A percentile compares a stretch with the other conserved stretches of the same genome.
Conservation (phyloP, 2,113 vertebrate species). For the Oryzias curvinotus region DNA sequence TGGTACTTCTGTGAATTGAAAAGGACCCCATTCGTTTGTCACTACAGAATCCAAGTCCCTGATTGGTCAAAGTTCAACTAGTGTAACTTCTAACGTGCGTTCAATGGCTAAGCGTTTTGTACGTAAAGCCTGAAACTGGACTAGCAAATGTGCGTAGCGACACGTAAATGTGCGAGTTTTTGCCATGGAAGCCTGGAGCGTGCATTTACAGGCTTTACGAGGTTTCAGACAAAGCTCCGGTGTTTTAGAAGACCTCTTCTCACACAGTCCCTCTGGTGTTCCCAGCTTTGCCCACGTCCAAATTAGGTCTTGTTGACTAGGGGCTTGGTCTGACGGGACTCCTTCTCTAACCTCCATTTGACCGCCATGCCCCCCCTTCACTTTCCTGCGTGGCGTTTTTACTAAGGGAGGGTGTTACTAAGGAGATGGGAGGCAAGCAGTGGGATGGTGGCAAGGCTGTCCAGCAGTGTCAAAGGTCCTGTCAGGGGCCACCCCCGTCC, state of each 20-base stretch:
- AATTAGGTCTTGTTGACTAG: background rate
- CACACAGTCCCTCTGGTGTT: background rate
- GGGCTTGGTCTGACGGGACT: background rate
- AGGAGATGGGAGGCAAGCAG: slow-evolving; percentile 47
- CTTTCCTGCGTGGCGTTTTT: slow-evolving; percentile 32
- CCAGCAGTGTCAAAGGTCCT: slow-evolving; percentile 67
- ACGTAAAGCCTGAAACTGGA: too few species aligned
- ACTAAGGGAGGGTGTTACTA: slow-evolving; percentile 49
- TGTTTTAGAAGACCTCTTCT: background rate
- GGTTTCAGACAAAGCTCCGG: too few species aligned
- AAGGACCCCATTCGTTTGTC: too few species aligned
- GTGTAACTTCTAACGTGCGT: too few species aligned
- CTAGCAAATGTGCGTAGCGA: too few species aligned
- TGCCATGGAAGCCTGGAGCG: too few species aligned
- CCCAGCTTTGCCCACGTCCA: background rate
- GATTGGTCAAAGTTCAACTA: too few species aligned
- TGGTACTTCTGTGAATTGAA: too few species aligned
- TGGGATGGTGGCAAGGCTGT: slow-evolving; percentile 52
- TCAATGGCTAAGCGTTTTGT: too few species aligned
- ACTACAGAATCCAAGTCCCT: too few species aligned
- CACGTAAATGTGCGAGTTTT: too few species aligned
- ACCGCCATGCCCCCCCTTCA: slow-evolving; percentile 58
- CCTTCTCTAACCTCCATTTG: slow-evolving; percentile 66
- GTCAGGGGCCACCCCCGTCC: slow-evolving; percentile 55
- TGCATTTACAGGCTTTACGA: too few species aligned